Evolutionary conservation across 92 coral and sea anemone genomes (phyloP).

Genomic region (Heteractis magnifica): DNA sequence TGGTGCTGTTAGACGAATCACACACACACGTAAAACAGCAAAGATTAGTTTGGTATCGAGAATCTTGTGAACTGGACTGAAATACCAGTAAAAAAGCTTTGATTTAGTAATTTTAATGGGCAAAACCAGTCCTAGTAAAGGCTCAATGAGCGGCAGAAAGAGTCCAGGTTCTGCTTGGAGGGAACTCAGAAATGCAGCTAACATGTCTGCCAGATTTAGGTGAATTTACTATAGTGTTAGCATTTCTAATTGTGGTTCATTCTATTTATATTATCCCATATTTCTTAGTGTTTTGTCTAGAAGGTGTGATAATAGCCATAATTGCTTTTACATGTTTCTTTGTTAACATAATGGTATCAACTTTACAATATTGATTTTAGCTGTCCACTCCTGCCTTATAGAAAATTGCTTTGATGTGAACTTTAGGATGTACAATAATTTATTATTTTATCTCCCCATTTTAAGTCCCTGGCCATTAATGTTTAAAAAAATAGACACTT

Average conservation of each 20-base stretch:
- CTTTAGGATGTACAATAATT: too few relatives aligned
- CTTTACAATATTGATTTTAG: not conserved
- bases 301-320: not conserved
- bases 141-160: constrained; percentile 10
- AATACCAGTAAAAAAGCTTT: not conserved
- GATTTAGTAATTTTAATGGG: not conserved
- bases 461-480: too few relatives aligned
- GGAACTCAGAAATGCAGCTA: constrained; percentile 63
- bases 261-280: not conserved
- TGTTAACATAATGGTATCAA: not conserved
- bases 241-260: not conserved
- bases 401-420: too few relatives aligned
- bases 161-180: constrained; percentile 55
- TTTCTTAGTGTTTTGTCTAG: not conserved
- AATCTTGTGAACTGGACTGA: not conserved
- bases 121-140: constrained; percentile 3
- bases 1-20: not conserved
- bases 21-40: not conserved
- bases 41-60: not conserved
- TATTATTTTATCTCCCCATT: too few relatives aligned
- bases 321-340: not conserved
- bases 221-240: constrained; percentile 14
- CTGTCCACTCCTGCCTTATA: too few relatives aligned
- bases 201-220: constrained; percentile 75
- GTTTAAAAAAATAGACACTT: not conserved